phyloP scores from a whole-genome alignment of 2,113 vertebrate species.

The Peromyscus polionotus region DNA sequence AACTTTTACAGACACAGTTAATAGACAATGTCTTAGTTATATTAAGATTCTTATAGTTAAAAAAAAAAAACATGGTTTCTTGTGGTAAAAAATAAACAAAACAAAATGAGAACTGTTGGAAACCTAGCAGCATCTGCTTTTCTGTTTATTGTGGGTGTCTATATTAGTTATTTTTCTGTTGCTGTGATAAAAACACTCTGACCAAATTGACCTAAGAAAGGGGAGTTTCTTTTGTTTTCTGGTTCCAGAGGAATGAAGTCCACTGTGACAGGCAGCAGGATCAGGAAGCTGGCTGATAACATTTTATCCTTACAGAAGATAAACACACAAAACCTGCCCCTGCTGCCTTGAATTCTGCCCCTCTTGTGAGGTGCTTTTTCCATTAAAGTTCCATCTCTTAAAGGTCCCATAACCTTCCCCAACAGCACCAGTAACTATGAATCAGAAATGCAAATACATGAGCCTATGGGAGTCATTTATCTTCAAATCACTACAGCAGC shows the following conservation, averaged over 20 bases:
- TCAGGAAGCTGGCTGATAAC: background rate
- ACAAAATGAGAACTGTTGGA: background rate
- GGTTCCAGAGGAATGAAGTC: background rate
- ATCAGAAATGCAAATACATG: background rate
- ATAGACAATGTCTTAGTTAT: background rate
- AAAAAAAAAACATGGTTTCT: background rate
- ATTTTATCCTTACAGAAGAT: background rate
- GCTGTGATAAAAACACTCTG: background rate
- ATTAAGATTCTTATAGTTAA: background rate
- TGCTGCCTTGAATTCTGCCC: background rate
- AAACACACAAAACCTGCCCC: background rate
- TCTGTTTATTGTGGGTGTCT: background rate
- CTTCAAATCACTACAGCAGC: background rate
- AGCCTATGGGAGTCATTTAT: too few relatives aligned
- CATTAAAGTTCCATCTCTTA: too few relatives aligned
- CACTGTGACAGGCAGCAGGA: background rate
- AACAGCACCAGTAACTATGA: background rate
- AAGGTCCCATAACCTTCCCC: background rate
- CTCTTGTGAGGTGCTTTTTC: background rate
- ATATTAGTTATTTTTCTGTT: background rate
- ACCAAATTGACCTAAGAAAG: background rate
- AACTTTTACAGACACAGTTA: background rate
- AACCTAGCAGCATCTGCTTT: background rate
- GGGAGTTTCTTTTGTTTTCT: background rate
- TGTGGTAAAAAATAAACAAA: background rate